Evolutionary conservation across 2,888 invertebrate genomes (phyloP).

Genomic region (Papilio demoleus): DNA sequence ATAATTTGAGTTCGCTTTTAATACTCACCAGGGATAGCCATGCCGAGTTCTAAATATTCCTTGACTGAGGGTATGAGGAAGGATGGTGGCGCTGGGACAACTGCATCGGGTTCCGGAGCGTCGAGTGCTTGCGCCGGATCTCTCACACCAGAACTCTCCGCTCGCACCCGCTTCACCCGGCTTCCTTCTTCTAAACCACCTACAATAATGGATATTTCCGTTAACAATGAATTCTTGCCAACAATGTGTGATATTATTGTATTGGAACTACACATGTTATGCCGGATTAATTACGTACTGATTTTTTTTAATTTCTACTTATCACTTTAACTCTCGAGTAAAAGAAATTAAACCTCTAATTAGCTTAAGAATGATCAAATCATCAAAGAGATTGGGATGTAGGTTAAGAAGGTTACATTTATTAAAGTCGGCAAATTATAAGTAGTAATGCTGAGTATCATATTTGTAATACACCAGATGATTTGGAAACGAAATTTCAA

Average conservation of each 20-base stretch:
- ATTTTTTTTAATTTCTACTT: neutral
- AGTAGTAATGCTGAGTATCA: neutral
- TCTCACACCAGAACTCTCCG: slow-evolving; percentile 61
- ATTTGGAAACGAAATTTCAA: slow-evolving; percentile 18
- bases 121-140: slow-evolving; percentile 76
- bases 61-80: slow-evolving; percentile 93
- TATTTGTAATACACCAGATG: slow-evolving; percentile 6
- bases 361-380: neutral
- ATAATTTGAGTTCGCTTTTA: neutral
- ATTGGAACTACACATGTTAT: too few relatives aligned
- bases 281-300: too few relatives aligned
- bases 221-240: slow-evolving; percentile 19
- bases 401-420: neutral
- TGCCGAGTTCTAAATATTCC: slow-evolving; percentile 93
- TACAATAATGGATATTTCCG: slow-evolving; percentile 50
- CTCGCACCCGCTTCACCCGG: slow-evolving; percentile 85
- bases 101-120: slow-evolving; percentile 79
- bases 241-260: neutral
- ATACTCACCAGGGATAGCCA: slow-evolving; percentile 92
- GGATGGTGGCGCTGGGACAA: slow-evolving; percentile 86
- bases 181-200: slow-evolving; percentile 86
- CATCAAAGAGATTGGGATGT: neutral
- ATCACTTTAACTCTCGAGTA: neutral
- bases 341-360: too few relatives aligned
- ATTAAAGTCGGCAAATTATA: neutral